Base-by-base conservation (phyloP, 1,140 invertebrate species). In the Vanessa atalanta region DNA sequence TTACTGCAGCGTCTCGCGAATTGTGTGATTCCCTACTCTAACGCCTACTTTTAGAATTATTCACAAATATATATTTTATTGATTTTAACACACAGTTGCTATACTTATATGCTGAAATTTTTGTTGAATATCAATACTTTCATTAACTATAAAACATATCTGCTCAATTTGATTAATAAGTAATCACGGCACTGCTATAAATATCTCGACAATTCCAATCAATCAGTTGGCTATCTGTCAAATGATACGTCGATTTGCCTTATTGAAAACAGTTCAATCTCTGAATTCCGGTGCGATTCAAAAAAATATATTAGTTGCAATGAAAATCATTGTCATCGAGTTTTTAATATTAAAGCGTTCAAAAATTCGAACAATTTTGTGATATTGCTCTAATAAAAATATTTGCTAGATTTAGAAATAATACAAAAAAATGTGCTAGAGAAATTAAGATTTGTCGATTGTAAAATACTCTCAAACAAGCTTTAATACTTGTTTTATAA, bases 261-360 rank as follows among this genome's bases (percentile, higher is more conserved):
- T 43, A 69, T 69, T 69, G 53, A 69, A 69, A 57, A 69, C 20
- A 57, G n/a, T 69, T 69, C 53, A 69, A 60, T 61, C 66, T 69
- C 51, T 12, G 15, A 61, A 61, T 61, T 37, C 57, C 26, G 57
- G 43, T 37, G 13, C 26, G 14, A n/a, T 31, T 61, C 57, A 16
- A 61, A 60, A 60, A 60, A n/a, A 37, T 61, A 14, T 31, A 61
- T 61, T 61, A n/a, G 0, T 61, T 31, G 4, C 14, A 61, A 61
- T 61, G 15, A 61, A 61, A 61, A 61, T 31, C 13, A 61, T 61
- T 31, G 31, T 61, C 14, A 61, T 11, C 26, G 26, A 37, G 15
- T 31, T 61, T 61, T 31, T 26, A 16, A 20, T 57, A 57, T 57
- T 57, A 8, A 53, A 16, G n/a, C n/a, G 50, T 53, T 53, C 50